A percentile compares a stretch with the other conserved stretches of the same genome.
Conservation (phyloP, 2,113 vertebrate genomes). For the Dissostichus mawsoni region DNA sequence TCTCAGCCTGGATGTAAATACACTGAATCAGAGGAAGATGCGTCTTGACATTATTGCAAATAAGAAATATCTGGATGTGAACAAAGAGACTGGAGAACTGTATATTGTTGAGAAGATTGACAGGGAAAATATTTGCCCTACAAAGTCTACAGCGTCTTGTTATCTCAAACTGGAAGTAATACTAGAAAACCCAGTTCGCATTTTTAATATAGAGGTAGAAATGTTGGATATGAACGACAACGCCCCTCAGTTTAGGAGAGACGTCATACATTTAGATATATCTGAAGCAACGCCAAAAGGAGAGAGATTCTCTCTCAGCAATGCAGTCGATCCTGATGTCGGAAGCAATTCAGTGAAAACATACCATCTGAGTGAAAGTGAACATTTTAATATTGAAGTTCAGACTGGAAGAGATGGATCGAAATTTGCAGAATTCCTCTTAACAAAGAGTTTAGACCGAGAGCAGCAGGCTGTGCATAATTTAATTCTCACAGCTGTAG, state of each 20-base stretch:
- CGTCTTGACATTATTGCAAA: constrained; percentile 55
- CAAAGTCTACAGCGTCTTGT: background rate
- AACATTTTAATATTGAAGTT: constrained; percentile 73
- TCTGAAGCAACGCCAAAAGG: constrained; percentile 57
- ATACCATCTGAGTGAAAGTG: constrained; percentile 68
- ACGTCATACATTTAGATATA: constrained; percentile 79
- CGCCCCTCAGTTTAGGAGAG: constrained; percentile 76
- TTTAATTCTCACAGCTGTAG: constrained; percentile 67
- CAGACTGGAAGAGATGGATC: constrained; percentile 62
- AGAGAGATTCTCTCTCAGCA: constrained; percentile 77
- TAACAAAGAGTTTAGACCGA: constrained; percentile 58
- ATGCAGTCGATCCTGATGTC: constrained; percentile 78
- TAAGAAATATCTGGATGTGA: constrained; percentile 83
- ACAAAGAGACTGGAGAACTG: constrained; percentile 83
- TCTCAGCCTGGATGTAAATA: constrained; percentile 75
- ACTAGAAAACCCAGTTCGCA: constrained; percentile 77
- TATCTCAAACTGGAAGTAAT: constrained; percentile 77
- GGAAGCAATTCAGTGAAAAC: constrained; percentile 69
- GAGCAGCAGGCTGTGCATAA: constrained; percentile 62
- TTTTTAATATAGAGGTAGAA: constrained; percentile 82
- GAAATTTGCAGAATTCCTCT: constrained; percentile 59
- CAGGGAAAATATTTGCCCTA: constrained; percentile 60
- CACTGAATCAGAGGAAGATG: constrained; percentile 68
- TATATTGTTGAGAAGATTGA: constrained; percentile 79
- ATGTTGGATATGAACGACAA: constrained; percentile 81